Evolutionary conservation across 2,888 invertebrate species (phyloP), one percentile per base, ranked within the genome.

Genomic region (Petrolisthes manimaculis): DNA sequence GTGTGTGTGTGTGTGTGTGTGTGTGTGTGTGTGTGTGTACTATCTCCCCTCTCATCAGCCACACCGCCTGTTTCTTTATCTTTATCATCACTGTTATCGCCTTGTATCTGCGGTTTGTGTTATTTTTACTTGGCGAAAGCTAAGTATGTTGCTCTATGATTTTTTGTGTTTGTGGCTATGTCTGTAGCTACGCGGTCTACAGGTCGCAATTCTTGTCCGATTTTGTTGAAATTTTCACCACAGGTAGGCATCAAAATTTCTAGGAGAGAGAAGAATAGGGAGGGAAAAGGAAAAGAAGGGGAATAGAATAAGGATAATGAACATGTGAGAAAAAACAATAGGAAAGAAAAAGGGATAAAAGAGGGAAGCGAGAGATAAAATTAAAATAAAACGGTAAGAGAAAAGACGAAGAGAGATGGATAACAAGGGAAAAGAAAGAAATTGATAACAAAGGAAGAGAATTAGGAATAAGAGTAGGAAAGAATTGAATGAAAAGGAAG

Each of bases 11-110:
- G n/a, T 74, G 74, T 74, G n/a, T 74, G 74, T 74, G 21, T 74
- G 74, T 74, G n/a, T 74, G 74, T n/a, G n/a, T 74, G 74, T 74
- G 21, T 74, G 74, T 74, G n/a, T 74, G 74, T n/a, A n/a, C n/a
- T n/a, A n/a, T n/a, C n/a, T n/a, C n/a, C n/a, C n/a, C n/a, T n/a
- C n/a, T n/a, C 8, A 61, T 61, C 9, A 9, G 14, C 14, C 61
- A 8, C 14, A 8, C 61, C 14, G 9, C 61, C 61, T 14, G 8
- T 61, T 61, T 14, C 61, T 14, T 61, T 61, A 14, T 14, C 61
- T 14, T 61, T 8, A 8, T 14, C 61, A 9, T 61, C 14, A 8
- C 61, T 61, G 9, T 14, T 14, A 9, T 14, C 61, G 8, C 61
- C 61, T 61, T 61, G 9, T 61, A 8, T 61, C 61, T 61, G 61